phyloP scores from a whole-genome alignment of 2,797 vertebrate genomes.

The Clarias pachynema region DNA sequence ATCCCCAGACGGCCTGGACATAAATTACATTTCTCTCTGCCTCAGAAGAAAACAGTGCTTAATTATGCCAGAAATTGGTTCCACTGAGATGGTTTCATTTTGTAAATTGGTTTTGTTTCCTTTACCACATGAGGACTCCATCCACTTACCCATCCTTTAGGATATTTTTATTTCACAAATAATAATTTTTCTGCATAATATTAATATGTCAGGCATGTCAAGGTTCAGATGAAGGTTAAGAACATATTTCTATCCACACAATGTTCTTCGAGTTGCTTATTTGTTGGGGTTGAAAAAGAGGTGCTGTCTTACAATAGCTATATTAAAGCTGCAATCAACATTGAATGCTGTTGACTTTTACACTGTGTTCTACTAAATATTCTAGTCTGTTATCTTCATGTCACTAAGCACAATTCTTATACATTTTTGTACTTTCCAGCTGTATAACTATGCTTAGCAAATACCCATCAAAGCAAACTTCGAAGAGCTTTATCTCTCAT shows the following conservation, averaged over 20 bases:
- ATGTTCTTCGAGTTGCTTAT: neutral
- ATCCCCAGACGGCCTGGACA: neutral
- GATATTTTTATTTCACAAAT: conserved; percentile 30
- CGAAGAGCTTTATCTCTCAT: neutral
- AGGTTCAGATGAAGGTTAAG: conserved; percentile 30
- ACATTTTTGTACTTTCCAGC: conserved; percentile 4
- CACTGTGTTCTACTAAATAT: neutral
- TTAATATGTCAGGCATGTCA: conserved; percentile 20
- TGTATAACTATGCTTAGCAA: conserved; percentile 4
- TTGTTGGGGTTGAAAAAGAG: neutral
- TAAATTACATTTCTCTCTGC: conserved; percentile 40
- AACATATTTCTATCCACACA: neutral
- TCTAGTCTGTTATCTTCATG: conserved; percentile 2
- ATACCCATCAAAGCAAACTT: conserved; percentile 19
- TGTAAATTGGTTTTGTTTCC: conserved; percentile 34
- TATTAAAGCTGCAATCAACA: neutral
- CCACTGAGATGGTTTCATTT: conserved; percentile 11
- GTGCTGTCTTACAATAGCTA: neutral
- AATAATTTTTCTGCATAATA: conserved; percentile 12
- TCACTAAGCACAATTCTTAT: conserved; percentile 12
- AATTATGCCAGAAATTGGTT: conserved; percentile 42
- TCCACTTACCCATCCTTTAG: neutral
- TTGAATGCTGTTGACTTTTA: conserved; percentile 1
- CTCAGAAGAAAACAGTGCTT: conserved; percentile 42
- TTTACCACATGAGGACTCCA: neutral